These are phyloP conservation scores for Drosophila rellima DNA, from an alignment of 2,888 invertebrate species.

Conservation along the genomic window DNA sequence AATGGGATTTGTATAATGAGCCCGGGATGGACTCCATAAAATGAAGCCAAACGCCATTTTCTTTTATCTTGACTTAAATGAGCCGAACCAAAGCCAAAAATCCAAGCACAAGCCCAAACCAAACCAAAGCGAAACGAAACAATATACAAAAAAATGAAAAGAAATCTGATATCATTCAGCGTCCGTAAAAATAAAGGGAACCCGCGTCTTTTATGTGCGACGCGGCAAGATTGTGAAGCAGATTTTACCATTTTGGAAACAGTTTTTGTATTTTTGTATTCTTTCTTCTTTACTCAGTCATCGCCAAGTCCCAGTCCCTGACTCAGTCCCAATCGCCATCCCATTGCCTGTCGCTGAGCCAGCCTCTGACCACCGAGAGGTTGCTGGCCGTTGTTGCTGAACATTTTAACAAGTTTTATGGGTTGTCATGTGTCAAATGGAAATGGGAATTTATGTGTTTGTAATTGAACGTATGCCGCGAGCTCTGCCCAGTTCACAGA, in stretches of 20 bases:
- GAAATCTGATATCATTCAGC: constrained; percentile 78
- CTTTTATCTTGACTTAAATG: constrained; percentile 45
- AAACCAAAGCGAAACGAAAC: constrained; percentile 49
- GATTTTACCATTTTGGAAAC: constrained; percentile 77
- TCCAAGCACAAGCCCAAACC: constrained; percentile 34
- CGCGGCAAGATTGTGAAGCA: constrained; percentile 72
- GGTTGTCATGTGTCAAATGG: constrained; percentile 85
- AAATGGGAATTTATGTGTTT: constrained; percentile 85
- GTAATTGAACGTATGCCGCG: constrained; percentile 84
- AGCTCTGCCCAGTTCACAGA: constrained; percentile 38
- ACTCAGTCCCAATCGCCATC: constrained; percentile 35
- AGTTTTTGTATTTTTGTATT: constrained; percentile 48
- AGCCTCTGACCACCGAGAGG: constrained; percentile 60
- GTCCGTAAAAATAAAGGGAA: constrained; percentile 68
- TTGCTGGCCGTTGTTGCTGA: constrained; percentile 72
- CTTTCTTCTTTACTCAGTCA: constrained; percentile 10
- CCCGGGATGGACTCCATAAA: constrained; percentile 67
- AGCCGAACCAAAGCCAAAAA: constrained; percentile 36
- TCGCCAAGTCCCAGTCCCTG: constrained; percentile 24
- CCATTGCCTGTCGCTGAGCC: constrained; percentile 5
- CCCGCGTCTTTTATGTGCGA: constrained; percentile 71
- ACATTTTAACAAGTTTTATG: constrained; percentile 83
- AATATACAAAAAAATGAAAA: constrained; percentile 60
- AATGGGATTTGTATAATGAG: constrained; percentile 76
- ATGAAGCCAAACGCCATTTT: constrained; percentile 66